Conservation (phyloP, 2,888 invertebrate species). For the Xestia xanthographa region DNA sequence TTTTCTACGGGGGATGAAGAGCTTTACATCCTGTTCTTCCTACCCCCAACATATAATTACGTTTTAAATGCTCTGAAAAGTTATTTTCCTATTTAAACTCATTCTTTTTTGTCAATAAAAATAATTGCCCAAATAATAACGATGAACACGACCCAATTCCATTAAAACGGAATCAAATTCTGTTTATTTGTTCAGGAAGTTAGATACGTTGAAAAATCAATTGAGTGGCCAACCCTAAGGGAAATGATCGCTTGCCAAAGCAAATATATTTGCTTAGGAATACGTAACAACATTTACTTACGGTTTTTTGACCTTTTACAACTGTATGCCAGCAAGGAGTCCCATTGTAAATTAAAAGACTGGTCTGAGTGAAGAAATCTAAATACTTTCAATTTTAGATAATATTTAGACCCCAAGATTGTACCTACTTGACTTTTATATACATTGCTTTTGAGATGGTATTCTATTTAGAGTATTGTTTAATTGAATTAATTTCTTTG, state of each 20-base stretch:
- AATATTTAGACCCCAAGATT: slow-evolving; percentile 1
- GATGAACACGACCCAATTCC: slow-evolving; percentile 16
- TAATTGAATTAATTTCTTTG: background rate
- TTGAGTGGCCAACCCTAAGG: slow-evolving; percentile 57
- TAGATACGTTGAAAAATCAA: slow-evolving; percentile 59
- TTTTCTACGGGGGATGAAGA: too few species aligned
- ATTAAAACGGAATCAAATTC: slow-evolving; percentile 48
- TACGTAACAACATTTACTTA: slow-evolving; percentile 55
- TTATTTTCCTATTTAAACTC: background rate
- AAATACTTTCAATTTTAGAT: background rate
- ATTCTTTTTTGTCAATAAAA: slow-evolving; percentile 19
- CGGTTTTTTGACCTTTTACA: slow-evolving; percentile 37
- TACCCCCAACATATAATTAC: too few species aligned
- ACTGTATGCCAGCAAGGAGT: slow-evolving; percentile 1
- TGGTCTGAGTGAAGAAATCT: background rate
- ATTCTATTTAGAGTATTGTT: background rate
- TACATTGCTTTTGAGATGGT: slow-evolving; percentile 6
- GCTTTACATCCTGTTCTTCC: too few species aligned
- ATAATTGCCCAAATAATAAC: slow-evolving; percentile 30
- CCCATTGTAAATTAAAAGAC: slow-evolving; percentile 30
- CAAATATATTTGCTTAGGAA: slow-evolving; percentile 57
- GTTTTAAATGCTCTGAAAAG: background rate
- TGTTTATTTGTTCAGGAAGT: slow-evolving; percentile 56
- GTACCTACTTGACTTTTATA: background rate
- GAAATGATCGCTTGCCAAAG: slow-evolving; percentile 58